Base-by-base conservation (phyloP, 2,113 vertebrate genomes). In the Rostratula benghalensis region DNA sequence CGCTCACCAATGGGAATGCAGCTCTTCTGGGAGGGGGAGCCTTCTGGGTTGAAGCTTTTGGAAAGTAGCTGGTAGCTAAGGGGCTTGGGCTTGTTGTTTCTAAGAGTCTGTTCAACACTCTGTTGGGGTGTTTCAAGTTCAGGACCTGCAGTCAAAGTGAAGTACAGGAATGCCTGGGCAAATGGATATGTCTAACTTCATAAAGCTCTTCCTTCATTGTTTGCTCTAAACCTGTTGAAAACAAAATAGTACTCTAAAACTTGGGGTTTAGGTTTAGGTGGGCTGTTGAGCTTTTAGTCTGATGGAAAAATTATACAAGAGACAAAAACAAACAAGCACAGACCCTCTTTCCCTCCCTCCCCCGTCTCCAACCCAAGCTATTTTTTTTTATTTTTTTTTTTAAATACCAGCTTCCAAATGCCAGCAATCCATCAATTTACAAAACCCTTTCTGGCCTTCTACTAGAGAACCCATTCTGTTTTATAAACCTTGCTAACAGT, bases 1-100 rank as follows among this genome's bases (percentile, higher is more conserved):
- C 0, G 0, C 16, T 50, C 12, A 15, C 41, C 4, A 0, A 9
- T 84, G 78, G 23, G 9, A 68, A 33, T 13, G 22, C 1, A 1
- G 9, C 12, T 35, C 13, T 48, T 68, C 45, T 84, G 48, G 56
- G 64, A 39, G 10, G 20, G 24, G 8, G 11, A 31, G 79, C n/a
- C 13, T 56, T 67, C 11, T 37, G 6, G 5, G 10, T 3, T 43
- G 41, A 70, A 43, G 27, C 23, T 81, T 48, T 89, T 30, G 10
- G 43, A 54, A 92, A 75, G 37, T 13, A 50, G 13, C 28, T 80
- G 30, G 31, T 50, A 30, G 45, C 25, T 68, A 21, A 41, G 35
- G 39, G 17, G 9, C 8, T 92, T 33, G 14, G 15, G 51, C 21
- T 82, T 0, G 0, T 33, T 59, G 54, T 59, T 88, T 63, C 59